phyloP scores from a whole-genome alignment of 2,113 vertebrate genomes.

The Chloebia gouldiae region DNA sequence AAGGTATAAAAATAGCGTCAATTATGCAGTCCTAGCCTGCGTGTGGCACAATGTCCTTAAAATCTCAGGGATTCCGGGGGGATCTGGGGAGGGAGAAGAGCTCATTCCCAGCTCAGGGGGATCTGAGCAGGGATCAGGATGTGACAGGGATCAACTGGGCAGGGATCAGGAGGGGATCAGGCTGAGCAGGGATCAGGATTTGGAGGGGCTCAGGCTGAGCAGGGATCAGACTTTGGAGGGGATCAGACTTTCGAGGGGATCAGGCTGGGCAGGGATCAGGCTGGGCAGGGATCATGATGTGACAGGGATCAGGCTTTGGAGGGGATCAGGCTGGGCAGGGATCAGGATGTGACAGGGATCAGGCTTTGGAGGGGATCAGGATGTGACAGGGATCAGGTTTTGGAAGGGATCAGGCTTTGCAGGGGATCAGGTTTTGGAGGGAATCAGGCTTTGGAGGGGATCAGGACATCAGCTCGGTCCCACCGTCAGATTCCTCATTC shows the following conservation, averaged over 20 bases:
- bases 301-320: not conserved
- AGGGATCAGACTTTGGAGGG: no score
- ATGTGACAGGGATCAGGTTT: not conserved
- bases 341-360: not conserved
- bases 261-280: no score
- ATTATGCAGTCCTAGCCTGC: not conserved
- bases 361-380: no score
- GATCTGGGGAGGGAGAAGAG: not conserved
- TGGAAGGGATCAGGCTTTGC: not conserved
- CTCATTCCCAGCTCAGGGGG: not conserved
- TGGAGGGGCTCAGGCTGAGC: no score
- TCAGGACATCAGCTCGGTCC: not conserved
- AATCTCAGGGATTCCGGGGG: not conserved
- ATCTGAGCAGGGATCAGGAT: no score
- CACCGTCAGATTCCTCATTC: not conserved
- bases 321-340: not conserved
- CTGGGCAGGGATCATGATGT: no score
- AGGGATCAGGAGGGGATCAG: no score
- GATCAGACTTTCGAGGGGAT: no score
- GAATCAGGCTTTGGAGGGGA: not conserved
- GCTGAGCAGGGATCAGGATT: no score
- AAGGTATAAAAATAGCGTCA: not conserved
- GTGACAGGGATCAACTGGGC: no score
- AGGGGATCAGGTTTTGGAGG: not conserved
- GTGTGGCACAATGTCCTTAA: not conserved